Evolutionary conservation across 2,113 vertebrate genomes (phyloP).

Genomic region (Nothoprocta perdicaria): DNA sequence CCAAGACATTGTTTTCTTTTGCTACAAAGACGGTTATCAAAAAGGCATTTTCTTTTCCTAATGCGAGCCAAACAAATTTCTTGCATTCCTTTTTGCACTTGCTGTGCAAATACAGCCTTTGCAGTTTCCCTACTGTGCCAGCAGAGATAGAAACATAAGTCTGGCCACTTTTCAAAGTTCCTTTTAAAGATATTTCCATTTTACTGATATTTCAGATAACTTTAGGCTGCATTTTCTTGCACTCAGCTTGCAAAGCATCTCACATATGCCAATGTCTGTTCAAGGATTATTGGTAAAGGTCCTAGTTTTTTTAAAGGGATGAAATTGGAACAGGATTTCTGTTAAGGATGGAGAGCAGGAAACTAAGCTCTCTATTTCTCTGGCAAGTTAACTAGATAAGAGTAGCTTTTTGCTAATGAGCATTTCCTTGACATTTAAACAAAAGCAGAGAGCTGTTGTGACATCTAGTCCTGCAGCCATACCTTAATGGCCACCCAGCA

Average conservation of each 20-base stretch:
- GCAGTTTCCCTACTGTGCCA: neutral
- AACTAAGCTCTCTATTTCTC: neutral
- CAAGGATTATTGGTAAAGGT: too few species aligned
- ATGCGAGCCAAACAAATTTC: neutral
- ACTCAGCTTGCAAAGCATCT: neutral
- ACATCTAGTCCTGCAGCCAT: fast-evolving
- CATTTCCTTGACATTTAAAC: fast-evolving
- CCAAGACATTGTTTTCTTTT: neutral
- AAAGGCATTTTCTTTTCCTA: neutral
- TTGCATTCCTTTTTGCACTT: neutral
- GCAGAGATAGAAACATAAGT: neutral
- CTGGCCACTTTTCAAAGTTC: neutral
- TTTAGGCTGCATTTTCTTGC: neutral
- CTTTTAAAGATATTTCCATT: neutral
- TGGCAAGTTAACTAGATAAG: neutral
- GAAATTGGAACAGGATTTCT: neutral
- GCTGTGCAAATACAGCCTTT: neutral
- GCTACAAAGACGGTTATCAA: neutral
- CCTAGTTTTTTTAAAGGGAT: neutral
- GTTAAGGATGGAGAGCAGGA: neutral
- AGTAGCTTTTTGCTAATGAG: neutral
- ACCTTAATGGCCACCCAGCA: neutral
- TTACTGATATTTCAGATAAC: neutral
- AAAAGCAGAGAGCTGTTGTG: neutral
- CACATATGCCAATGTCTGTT: too few species aligned